Conservation (phyloP, 2,797 vertebrate genomes). For the Moxostoma hubbsi region DNA sequence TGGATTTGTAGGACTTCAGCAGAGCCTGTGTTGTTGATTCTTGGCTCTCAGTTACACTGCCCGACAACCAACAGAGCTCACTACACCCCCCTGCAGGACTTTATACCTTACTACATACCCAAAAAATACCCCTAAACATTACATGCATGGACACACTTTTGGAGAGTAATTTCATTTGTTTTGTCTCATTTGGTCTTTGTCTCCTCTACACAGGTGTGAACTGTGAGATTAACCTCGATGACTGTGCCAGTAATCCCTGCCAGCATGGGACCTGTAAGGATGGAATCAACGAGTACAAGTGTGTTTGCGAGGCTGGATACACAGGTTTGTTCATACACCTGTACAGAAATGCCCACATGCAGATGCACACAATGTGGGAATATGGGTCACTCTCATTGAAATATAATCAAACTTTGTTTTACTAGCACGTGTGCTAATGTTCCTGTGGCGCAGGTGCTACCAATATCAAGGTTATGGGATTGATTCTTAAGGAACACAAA, state of each 20-base stretch:
- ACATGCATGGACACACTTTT: too few species aligned
- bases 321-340: constrained; percentile 80
- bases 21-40: too few species aligned
- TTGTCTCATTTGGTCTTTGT: neutral
- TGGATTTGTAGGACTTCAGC: too few species aligned
- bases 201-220: constrained; percentile 79
- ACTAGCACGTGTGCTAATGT: too few species aligned
- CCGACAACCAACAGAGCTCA: neutral
- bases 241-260: constrained; percentile 91
- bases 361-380: neutral
- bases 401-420: too few species aligned
- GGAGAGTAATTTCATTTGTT: neutral
- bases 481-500: too few species aligned
- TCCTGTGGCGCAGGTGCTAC: too few species aligned
- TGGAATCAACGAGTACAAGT: constrained; percentile 89
- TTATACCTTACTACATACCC: neutral
- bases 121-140: neutral
- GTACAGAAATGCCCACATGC: constrained; percentile 12
- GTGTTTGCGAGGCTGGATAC: constrained; percentile 88
- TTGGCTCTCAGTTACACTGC: neutral
- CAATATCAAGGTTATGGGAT: too few species aligned
- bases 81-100: neutral
- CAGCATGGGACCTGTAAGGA: constrained; percentile 86
- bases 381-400: too few species aligned
- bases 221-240: constrained; percentile 92